phyloP scores from a whole-genome alignment of 2,113 vertebrate genomes.

The Typhlomys cinereus region DNA sequence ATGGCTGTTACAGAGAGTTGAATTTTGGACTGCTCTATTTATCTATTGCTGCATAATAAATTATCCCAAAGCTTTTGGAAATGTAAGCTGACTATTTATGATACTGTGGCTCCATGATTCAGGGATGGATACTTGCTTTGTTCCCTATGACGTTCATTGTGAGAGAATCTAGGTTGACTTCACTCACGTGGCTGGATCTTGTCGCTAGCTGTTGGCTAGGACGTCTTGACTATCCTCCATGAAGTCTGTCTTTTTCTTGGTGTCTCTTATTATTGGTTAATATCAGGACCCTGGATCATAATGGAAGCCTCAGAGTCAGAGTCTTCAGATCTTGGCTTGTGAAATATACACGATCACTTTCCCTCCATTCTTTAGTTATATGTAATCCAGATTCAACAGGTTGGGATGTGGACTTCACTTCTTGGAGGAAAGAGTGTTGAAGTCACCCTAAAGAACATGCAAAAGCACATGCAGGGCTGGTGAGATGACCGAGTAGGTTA shows the following conservation, averaged over 20 bases:
- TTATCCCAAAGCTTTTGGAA: neutral
- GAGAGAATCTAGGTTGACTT: neutral
- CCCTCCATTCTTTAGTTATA: neutral
- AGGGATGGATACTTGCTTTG: neutral
- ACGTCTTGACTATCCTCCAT: neutral
- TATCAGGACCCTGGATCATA: neutral
- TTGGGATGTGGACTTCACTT: neutral
- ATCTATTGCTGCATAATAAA: conserved; percentile 13
- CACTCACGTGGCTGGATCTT: neutral
- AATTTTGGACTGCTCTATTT: conserved; percentile 45
- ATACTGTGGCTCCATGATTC: neutral
- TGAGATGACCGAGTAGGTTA: too few relatives aligned
- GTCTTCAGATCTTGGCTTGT: neutral
- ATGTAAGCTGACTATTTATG: neutral
- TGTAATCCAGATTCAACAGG: neutral
- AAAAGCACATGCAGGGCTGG: too few relatives aligned
- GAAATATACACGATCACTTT: neutral
- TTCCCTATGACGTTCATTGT: neutral
- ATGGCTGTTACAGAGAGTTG: conserved; percentile 25
- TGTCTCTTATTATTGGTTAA: neutral
- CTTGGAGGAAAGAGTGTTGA: neutral
- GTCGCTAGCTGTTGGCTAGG: neutral
- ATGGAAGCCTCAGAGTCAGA: neutral
- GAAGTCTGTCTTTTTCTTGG: neutral
- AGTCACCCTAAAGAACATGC: conserved; percentile 5